phyloP scores from a whole-genome alignment of 92 coral and sea anemone species.

The Virgularia gustaviana region DNA sequence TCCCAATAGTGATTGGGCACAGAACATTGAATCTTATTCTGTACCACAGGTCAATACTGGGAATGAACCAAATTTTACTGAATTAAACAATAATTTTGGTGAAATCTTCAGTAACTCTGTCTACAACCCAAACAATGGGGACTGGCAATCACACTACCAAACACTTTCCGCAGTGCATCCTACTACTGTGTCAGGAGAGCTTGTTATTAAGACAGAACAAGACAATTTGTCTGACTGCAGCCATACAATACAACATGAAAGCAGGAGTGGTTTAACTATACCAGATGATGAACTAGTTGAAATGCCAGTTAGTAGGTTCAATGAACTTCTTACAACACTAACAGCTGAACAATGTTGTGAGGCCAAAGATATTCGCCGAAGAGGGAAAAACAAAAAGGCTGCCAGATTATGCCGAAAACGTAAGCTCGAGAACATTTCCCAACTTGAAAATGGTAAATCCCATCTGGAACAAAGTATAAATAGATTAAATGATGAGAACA shows the following conservation, averaged over 20 bases:
- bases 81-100: slow-evolving; percentile 5
- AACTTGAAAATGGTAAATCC: slow-evolving; percentile 58
- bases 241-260: not conserved
- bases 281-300: slow-evolving; percentile 70
- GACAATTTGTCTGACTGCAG: not conserved
- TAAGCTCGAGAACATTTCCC: slow-evolving; percentile 72
- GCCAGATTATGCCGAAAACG: slow-evolving; percentile 93
- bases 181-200: slow-evolving; percentile 3
- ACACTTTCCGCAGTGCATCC: not conserved
- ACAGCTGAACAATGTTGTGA: slow-evolving; percentile 59
- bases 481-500: slow-evolving; percentile 59
- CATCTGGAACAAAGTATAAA: slow-evolving; percentile 54
- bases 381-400: slow-evolving; percentile 95
- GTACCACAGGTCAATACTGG: slow-evolving; percentile 11
- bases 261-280: slow-evolving; percentile 28
- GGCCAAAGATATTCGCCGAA: slow-evolving; percentile 80
- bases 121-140: slow-evolving; percentile 15
- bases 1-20: not conserved
- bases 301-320: slow-evolving; percentile 79
- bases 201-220: slow-evolving; percentile 21
- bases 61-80: slow-evolving; percentile 17
- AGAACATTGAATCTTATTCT: not conserved
- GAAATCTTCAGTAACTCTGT: slow-evolving; percentile 2
- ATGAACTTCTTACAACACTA: slow-evolving; percentile 56
- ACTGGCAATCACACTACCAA: slow-evolving; percentile 9